phyloP scores from a whole-genome alignment of 2,797 vertebrate species.

The Sebastes kiyomatsui region DNA sequence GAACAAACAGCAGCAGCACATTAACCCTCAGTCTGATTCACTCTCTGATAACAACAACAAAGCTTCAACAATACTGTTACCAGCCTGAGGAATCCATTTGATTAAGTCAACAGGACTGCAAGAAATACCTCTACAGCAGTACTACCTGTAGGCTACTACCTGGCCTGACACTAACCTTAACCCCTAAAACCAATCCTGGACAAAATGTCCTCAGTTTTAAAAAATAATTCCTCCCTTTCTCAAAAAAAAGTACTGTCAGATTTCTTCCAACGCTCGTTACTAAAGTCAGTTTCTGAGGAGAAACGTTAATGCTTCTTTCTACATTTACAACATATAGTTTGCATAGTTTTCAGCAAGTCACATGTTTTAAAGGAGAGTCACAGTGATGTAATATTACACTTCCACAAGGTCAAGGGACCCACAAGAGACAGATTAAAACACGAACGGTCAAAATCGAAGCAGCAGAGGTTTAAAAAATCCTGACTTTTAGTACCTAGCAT shows the following conservation, averaged over 20 bases:
- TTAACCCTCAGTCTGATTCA: constrained; percentile 6
- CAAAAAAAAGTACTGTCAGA: not conserved
- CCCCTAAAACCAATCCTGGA: not conserved
- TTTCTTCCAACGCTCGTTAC: not conserved
- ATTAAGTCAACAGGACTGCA: not conserved
- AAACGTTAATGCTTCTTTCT: not conserved
- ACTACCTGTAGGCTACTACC: not conserved
- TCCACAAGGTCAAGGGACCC: not conserved
- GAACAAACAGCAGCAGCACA: constrained; percentile 60
- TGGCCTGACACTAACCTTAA: not conserved
- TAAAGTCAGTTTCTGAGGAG: not conserved
- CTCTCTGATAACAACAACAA: constrained; percentile 14
- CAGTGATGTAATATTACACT: not conserved
- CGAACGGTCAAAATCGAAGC: too few species aligned
- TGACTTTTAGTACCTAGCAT: too few species aligned
- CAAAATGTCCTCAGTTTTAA: not conserved
- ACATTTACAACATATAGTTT: not conserved
- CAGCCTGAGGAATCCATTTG: not conserved
- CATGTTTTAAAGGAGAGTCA: not conserved
- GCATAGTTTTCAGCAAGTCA: not conserved
- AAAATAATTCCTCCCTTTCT: not conserved
- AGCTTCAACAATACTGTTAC: not conserved
- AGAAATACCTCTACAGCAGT: not conserved
- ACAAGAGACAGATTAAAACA: too few species aligned
- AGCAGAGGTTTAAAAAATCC: too few species aligned